Evolutionary conservation across 1,140 invertebrate species (phyloP).

Genomic region (Phortica variegata): DNA sequence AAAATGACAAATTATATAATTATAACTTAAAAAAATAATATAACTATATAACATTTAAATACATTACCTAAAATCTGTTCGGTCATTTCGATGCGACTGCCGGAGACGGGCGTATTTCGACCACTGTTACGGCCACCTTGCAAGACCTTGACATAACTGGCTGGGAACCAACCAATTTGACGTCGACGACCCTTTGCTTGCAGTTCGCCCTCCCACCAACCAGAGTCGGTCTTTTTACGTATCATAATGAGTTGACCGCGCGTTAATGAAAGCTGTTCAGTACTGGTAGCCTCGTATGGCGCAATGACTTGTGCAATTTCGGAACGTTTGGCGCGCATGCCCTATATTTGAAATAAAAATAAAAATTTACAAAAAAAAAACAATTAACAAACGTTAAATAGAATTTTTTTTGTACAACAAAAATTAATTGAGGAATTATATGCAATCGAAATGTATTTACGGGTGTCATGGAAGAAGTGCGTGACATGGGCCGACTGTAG

Average conservation of each 20-base stretch:
- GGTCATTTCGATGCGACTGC: slow-evolving; percentile 58
- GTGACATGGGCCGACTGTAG: slow-evolving; percentile 56
- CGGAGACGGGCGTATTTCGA: slow-evolving; percentile 68
- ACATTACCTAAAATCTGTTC: slow-evolving; percentile 60
- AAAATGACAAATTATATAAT: slow-evolving; percentile 20
- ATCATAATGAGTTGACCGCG: slow-evolving; percentile 96
- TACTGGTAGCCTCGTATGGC: slow-evolving; percentile 82
- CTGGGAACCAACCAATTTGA: slow-evolving; percentile 97
- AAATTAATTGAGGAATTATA: background rate
- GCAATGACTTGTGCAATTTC: slow-evolving; percentile 89
- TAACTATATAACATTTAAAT: no score
- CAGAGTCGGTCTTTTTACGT: slow-evolving; percentile 91
- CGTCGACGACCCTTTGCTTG: slow-evolving; percentile 94
- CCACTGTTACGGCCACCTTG: slow-evolving; percentile 69
- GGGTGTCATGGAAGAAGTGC: slow-evolving; percentile 57
- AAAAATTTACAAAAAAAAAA: slow-evolving; percentile 6
- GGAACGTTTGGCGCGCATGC: slow-evolving; percentile 70
- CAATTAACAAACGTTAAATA: slow-evolving; percentile 4
- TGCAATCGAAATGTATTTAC: slow-evolving; percentile 43
- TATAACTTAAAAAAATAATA: no score
- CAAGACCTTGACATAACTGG: slow-evolving; percentile 90
- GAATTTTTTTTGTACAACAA: slow-evolving; percentile 5
- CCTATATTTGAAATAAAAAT: slow-evolving; percentile 34
- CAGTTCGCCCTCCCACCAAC: slow-evolving; percentile 99
- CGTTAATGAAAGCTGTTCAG: slow-evolving; percentile 85